Percentiles rank a stretch among this genome's conserved stretches.
Conservation (phyloP, 2,888 invertebrate genomes). For the Diaphora mendica region DNA sequence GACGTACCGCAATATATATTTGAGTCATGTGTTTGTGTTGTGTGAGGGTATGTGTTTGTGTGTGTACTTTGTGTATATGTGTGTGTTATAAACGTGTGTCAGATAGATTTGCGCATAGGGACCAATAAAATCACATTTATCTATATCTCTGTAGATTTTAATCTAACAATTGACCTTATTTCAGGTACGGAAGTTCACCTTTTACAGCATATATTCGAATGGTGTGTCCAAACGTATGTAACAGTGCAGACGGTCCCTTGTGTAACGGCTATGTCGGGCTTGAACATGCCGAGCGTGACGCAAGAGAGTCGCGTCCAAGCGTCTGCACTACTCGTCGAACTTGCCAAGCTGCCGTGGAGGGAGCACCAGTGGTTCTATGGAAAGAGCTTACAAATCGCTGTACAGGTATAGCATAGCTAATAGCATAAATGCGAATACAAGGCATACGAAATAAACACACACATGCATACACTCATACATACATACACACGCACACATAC, state of each 20-base stretch:
- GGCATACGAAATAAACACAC: too few species aligned
- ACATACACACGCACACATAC: too few species aligned
- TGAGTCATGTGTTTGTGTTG: too few species aligned
- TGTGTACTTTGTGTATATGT: too few species aligned
- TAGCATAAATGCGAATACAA: not conserved
- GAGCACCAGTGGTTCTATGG: slow-evolving; percentile 67
- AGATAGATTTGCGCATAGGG: too few species aligned
- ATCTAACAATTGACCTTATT: not conserved
- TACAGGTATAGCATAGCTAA: slow-evolving; percentile 60
- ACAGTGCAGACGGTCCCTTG: slow-evolving; percentile 28
- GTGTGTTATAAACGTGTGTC: too few species aligned
- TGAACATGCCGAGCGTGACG: slow-evolving; percentile 9
- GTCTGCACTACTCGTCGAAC: slow-evolving; percentile 56
- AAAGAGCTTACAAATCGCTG: slow-evolving; percentile 52
- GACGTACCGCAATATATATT: too few species aligned
- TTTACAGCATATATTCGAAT: slow-evolving; percentile 67
- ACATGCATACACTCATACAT: too few species aligned
- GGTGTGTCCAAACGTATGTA: slow-evolving; percentile 58
- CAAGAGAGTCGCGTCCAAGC: slow-evolving; percentile 59
- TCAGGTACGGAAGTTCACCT: slow-evolving; percentile 61
- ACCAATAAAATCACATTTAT: too few species aligned
- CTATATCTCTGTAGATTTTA: not conserved
- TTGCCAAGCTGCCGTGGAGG: slow-evolving; percentile 67
- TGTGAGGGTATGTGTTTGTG: too few species aligned
- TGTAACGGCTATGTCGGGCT: not conserved